Evolutionary conservation across 1,140 invertebrate genomes (phyloP).

Genomic region (Sycobia sp.): DNA sequence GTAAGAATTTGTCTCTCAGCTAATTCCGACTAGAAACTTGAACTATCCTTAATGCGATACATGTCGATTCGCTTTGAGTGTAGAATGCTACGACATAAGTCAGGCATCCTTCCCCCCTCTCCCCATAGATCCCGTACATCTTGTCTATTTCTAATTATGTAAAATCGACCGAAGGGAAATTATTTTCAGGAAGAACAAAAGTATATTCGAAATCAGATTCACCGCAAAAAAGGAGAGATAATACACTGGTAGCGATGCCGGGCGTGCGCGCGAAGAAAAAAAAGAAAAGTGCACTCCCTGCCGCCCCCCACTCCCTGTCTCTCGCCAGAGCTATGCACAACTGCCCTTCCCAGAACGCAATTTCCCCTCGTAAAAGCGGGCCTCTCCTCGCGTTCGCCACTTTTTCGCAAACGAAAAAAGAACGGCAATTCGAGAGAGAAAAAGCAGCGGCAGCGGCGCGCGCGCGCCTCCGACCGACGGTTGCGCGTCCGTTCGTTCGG

Average conservation of each 20-base stretch:
- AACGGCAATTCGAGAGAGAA: neutral
- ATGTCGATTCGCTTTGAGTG: neutral
- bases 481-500: too few relatives aligned
- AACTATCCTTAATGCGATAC: conserved; percentile 10
- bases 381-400: neutral
- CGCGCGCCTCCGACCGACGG: too few relatives aligned
- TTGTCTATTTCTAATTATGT: neutral
- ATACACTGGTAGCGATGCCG: too few relatives aligned
- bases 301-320: neutral
- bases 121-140: too few relatives aligned
- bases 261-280: conserved; percentile 7
- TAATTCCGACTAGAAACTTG: neutral
- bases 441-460: neutral
- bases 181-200: conserved; percentile 18
- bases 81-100: neutral
- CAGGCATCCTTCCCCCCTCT: too few relatives aligned
- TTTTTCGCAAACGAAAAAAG: neutral
- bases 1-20: neutral
- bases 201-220: conserved; percentile 21
- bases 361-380: conserved; percentile 30
- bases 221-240: conserved; percentile 6
- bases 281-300: neutral
- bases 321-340: neutral
- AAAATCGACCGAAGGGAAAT: conserved; percentile 6
- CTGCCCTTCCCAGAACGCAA: conserved; percentile 30